A percentile compares a stretch with the other conserved stretches of the same genome.
Conservation (phyloP, 1,140 invertebrate genomes). For the Macrocentrus cingulum region DNA sequence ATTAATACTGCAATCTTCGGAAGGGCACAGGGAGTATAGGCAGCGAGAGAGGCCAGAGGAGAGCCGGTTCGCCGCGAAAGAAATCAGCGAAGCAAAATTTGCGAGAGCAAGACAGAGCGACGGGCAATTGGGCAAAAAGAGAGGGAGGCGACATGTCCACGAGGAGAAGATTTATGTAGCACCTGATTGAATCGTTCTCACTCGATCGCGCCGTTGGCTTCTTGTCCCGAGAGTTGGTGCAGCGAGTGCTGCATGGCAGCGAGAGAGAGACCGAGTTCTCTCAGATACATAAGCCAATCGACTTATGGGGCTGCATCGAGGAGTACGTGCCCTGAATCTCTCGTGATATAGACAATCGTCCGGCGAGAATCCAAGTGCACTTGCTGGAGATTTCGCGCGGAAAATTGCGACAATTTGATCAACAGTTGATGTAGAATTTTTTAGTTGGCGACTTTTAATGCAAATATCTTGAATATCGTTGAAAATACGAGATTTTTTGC, state of each 20-base stretch:
- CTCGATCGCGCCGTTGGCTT: slow-evolving; percentile 48
- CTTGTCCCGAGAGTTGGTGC: slow-evolving; percentile 33
- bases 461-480: too few relatives aligned
- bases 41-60: too few relatives aligned
- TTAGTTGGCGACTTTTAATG: too few relatives aligned
- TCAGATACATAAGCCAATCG: slow-evolving; percentile 8
- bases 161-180: slow-evolving; percentile 59
- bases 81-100: not conserved
- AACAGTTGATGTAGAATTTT: too few relatives aligned
- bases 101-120: slow-evolving; percentile 11
- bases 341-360: slow-evolving; percentile 2
- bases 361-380: too few relatives aligned
- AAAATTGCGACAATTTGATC: too few relatives aligned
- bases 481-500: too few relatives aligned
- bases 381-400: too few relatives aligned
- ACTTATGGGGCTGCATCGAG: slow-evolving; percentile 23
- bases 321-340: slow-evolving; percentile 11
- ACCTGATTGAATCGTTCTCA: slow-evolving; percentile 62
- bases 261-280: not conserved
- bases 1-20: slow-evolving; percentile 50
- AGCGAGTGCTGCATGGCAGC: not conserved
- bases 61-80: slow-evolving; percentile 8
- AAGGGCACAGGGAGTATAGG: slow-evolving; percentile 7
- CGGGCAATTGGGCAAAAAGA: slow-evolving; percentile 18
- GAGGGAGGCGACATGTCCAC: slow-evolving; percentile 50